Evolutionary conservation across 2,797 vertebrate genomes (phyloP), one percentile per base, ranked within the genome.

Genomic region (Acipenser ruthenus): DNA sequence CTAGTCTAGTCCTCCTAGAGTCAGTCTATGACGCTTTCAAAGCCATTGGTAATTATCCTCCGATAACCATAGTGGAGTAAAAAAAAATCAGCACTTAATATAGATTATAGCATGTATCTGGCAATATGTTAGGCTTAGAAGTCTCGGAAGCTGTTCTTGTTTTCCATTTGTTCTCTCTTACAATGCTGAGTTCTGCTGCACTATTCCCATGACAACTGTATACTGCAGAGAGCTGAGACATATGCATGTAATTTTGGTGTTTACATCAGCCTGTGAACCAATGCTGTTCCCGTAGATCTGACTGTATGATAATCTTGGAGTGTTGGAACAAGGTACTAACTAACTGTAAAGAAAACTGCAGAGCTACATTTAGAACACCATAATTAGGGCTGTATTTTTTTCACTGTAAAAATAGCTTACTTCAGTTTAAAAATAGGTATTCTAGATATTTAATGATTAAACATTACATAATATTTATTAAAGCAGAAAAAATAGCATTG

Each of bases 271-370:
- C 56, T 51, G 50, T 50, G 13, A 50, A 51, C 47, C 13, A 4
- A 50, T 65, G 64, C 15, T 23, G 48, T 55, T 65, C 48, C 49
- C 64, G 10, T 7, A 10, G 37, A 50, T 37, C 15, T 10, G 7
- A 37, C 64, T 65, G 50, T 65, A 23, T 11, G 64, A 47, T 65
- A 53, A 55, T 23, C 13, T 51, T 9, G 50, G 49, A 23, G 50
- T 47, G 51, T 65, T 53, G 8, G 51, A 65, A 67, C 67, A 37
- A 48, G 49, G 64, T 50, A 65, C 65, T 51, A 64, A 65, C 60
- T 50, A 67, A 68, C 66, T 63, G 68, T 73, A 74, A 78, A 71
- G 72, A 67, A 75, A 65, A 53, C 6, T 23, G 15, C 65, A 62
- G 62, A 62, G 60, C 12, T 52, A 59, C 52, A 49, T 64, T 68